phyloP scores from a whole-genome alignment of 2,888 invertebrate species.

The Drosophila villosipedis region DNA sequence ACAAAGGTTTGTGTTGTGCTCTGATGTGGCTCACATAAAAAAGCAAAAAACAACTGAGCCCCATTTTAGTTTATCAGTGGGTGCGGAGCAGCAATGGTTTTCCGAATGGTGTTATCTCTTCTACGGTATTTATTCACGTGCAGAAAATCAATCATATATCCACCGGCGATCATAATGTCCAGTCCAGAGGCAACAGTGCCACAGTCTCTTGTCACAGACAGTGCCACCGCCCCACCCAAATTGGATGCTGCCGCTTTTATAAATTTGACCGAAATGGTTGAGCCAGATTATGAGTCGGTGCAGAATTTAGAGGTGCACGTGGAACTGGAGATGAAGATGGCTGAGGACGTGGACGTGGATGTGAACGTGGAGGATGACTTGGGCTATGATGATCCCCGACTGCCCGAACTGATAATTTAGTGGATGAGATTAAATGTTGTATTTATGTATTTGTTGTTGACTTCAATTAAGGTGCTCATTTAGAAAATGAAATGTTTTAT shows the following conservation, averaged over 20 bases:
- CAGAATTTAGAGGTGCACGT: slow-evolving; percentile 19
- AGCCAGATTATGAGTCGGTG: slow-evolving; percentile 19
- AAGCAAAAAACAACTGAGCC: slow-evolving; percentile 9
- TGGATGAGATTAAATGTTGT: neutral
- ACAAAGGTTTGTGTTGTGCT: slow-evolving; percentile 2
- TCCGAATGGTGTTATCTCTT: slow-evolving; percentile 45
- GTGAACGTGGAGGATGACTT: slow-evolving; percentile 15
- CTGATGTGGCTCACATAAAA: slow-evolving; percentile 9
- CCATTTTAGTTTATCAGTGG: slow-evolving; percentile 16
- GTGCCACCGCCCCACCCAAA: neutral
- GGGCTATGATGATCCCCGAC: slow-evolving; percentile 66
- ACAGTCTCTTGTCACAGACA: neutral
- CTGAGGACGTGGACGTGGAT: slow-evolving; percentile 1
- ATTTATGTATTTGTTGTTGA: slow-evolving; percentile 9
- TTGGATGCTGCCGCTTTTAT: neutral
- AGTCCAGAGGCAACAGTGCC: neutral
- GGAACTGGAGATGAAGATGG: neutral
- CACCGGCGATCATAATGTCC: neutral
- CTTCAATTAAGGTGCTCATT: slow-evolving; percentile 36
- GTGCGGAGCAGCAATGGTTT: slow-evolving; percentile 25
- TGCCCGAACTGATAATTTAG: slow-evolving; percentile 65
- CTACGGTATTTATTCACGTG: slow-evolving; percentile 56
- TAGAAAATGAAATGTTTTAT: slow-evolving; percentile 24
- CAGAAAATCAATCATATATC: slow-evolving; percentile 10
- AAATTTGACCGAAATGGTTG: neutral